phyloP scores from a whole-genome alignment of 2,888 invertebrate genomes.

The Lottia gigantea region DNA sequence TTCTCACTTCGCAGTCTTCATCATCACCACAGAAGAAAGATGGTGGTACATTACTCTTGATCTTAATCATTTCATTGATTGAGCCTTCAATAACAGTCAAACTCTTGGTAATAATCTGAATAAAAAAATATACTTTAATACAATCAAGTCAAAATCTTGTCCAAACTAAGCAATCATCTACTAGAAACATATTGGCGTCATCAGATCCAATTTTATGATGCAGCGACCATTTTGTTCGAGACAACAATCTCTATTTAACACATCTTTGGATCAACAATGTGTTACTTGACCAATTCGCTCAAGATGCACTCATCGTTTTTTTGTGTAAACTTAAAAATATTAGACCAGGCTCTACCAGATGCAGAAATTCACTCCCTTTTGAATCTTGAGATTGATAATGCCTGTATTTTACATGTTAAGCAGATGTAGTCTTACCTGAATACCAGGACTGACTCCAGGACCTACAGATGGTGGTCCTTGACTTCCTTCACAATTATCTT shows the following conservation, averaged over 20 bases:
- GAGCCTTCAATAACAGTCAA: constrained; percentile 32
- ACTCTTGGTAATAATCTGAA: constrained; percentile 21
- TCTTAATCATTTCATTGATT: constrained; percentile 19
- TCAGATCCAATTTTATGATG: too few relatives aligned
- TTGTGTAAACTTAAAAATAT: too few relatives aligned
- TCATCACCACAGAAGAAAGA: constrained; percentile 30
- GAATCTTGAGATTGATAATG: neutral
- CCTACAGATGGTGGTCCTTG: constrained; percentile 30
- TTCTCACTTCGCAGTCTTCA: constrained; percentile 30
- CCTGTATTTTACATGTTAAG: constrained; percentile 3
- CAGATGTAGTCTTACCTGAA: constrained; percentile 11
- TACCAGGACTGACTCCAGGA: constrained; percentile 26
- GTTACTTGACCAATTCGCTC: too few relatives aligned
- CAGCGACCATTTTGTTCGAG: too few relatives aligned
- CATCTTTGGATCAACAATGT: too few relatives aligned
- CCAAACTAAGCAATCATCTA: too few relatives aligned
- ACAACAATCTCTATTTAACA: too few relatives aligned
- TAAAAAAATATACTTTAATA: too few relatives aligned
- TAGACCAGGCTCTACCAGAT: neutral
- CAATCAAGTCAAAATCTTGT: too few relatives aligned
- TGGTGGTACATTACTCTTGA: constrained; percentile 31
- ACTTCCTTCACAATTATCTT: constrained; percentile 28
- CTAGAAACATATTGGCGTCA: too few relatives aligned
- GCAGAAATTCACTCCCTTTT: neutral
- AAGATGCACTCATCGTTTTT: too few relatives aligned